A percentile compares a stretch with the other conserved stretches of the same genome.
Evolutionary conservation across 2,888 invertebrate genomes (phyloP).

Genomic region (Acleris emargana): DNA sequence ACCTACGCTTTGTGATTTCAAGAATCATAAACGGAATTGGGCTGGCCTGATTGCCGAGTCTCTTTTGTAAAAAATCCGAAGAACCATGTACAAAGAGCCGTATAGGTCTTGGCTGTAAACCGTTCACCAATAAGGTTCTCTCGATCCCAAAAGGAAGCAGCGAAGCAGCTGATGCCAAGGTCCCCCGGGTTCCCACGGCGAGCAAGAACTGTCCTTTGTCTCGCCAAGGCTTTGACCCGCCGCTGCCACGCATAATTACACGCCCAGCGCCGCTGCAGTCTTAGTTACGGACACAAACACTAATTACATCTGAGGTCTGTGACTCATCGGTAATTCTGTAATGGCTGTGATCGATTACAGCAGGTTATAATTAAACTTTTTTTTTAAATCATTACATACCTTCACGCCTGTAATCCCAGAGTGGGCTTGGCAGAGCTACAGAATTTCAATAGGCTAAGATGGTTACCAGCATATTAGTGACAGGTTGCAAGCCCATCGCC

Average conservation of each 20-base stretch:
- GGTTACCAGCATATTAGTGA: too few relatives aligned
- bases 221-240: slow-evolving; percentile 41
- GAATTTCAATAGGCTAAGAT: too few relatives aligned
- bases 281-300: slow-evolving; percentile 19
- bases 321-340: slow-evolving; percentile 16
- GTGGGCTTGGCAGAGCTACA: too few relatives aligned
- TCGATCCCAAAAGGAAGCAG: slow-evolving; percentile 43
- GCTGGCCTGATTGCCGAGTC: too few relatives aligned
- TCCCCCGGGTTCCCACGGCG: slow-evolving; percentile 59
- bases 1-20: too few relatives aligned
- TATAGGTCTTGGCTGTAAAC: background rate
- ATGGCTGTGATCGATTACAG: background rate
- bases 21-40: too few relatives aligned
- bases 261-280: slow-evolving; percentile 13
- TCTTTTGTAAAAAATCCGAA: too few relatives aligned
- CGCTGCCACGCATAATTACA: slow-evolving; percentile 40
- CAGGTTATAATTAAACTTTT: too few relatives aligned
- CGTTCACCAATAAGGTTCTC: slow-evolving; percentile 4
- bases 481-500: too few relatives aligned
- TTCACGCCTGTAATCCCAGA: too few relatives aligned
- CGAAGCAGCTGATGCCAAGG: slow-evolving; percentile 51
- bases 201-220: slow-evolving; percentile 62
- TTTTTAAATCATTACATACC: too few relatives aligned
- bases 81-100: too few relatives aligned
- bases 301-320: slow-evolving; percentile 2